These are phyloP conservation scores for Limenitis camilla DNA, from an alignment of 2,888 invertebrate genomes.

Conservation along the genomic window DNA sequence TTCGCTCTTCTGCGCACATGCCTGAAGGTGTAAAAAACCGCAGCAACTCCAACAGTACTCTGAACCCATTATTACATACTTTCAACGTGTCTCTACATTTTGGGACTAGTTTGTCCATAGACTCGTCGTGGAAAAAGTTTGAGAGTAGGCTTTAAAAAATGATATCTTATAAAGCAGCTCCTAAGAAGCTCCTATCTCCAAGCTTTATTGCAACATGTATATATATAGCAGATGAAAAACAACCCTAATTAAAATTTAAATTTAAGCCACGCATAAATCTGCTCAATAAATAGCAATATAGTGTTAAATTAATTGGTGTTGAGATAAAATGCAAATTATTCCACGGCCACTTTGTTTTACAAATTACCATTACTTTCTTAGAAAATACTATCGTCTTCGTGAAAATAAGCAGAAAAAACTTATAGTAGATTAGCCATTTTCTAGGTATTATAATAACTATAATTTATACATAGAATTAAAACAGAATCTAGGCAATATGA, in stretches of 20 bases:
- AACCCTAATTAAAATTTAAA: constrained; percentile 26
- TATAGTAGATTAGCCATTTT: not conserved
- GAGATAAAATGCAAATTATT: constrained; percentile 56
- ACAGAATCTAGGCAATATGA: too few relatives aligned
- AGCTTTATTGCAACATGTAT: not conserved
- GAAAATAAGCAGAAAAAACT: not conserved
- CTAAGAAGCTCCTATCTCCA: not conserved
- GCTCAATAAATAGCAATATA: constrained; percentile 51
- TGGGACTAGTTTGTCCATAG: too few relatives aligned
- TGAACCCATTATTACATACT: too few relatives aligned
- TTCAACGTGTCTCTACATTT: too few relatives aligned
- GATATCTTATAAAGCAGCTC: too few relatives aligned
- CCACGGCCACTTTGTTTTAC: constrained; percentile 28
- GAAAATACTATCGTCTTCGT: not conserved
- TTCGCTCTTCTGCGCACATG: too few relatives aligned
- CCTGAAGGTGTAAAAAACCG: too few relatives aligned
- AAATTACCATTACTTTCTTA: constrained; percentile 22
- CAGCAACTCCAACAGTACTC: too few relatives aligned
- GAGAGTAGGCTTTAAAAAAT: too few relatives aligned
- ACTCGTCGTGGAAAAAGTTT: too few relatives aligned
- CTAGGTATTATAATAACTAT: too few relatives aligned
- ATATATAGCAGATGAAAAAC: constrained; percentile 3
- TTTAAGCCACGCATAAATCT: constrained; percentile 36
- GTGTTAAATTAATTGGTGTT: constrained; percentile 57
- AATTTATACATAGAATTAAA: too few relatives aligned